phyloP scores from a whole-genome alignment of 1,140 invertebrate genomes.

The Eumeta japonica region DNA sequence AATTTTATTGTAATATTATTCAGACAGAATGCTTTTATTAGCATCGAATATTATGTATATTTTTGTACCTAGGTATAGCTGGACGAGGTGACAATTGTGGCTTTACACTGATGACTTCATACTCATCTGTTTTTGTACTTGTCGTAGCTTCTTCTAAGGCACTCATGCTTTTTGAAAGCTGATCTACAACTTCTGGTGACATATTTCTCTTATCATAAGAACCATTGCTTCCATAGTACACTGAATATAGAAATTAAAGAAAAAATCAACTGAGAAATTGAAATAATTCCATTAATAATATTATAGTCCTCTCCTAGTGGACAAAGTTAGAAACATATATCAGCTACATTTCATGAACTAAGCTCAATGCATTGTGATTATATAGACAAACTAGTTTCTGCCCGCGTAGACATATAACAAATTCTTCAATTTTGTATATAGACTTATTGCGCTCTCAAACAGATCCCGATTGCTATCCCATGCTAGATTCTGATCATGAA shows the following conservation, averaged over 20 bases:
- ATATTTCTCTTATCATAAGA: slow-evolving; percentile 38
- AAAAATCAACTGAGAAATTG: not conserved
- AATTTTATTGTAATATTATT: no score
- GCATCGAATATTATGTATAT: slow-evolving; percentile 2
- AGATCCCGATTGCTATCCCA: no score
- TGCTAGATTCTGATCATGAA: no score
- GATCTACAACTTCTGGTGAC: slow-evolving; percentile 40
- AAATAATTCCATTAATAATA: not conserved
- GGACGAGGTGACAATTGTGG: slow-evolving; percentile 61
- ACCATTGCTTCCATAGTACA: slow-evolving; percentile 39
- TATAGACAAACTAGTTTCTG: no score
- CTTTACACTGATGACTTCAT: slow-evolving; percentile 67
- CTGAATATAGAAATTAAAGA: slow-evolving; percentile 5
- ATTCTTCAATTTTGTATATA: no score
- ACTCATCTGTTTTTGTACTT: slow-evolving; percentile 60
- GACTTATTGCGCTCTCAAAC: no score
- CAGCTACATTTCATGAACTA: no score
- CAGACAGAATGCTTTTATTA: no score
- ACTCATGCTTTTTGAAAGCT: slow-evolving; percentile 44
- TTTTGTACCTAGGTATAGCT: slow-evolving; percentile 48
- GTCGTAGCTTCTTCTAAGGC: slow-evolving; percentile 37
- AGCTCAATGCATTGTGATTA: no score
- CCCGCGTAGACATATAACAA: no score
- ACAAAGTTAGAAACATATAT: not conserved
- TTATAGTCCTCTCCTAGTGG: not conserved